Base-by-base conservation (phyloP, 2,888 invertebrate species). In the Teleogryllus oceanicus region DNA sequence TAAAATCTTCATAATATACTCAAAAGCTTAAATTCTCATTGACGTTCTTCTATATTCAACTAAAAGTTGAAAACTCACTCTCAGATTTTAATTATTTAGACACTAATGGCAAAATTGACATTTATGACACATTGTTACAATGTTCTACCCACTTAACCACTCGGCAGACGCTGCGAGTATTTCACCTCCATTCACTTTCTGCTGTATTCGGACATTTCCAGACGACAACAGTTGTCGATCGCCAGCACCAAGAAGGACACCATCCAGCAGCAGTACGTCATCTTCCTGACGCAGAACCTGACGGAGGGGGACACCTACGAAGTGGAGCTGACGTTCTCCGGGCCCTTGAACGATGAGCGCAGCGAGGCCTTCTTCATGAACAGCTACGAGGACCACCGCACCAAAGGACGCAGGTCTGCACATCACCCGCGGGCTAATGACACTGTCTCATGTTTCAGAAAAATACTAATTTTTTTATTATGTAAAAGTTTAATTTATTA, bases 361-460 rank as follows among this genome's bases (percentile, higher is more conserved):
- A 90, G 91, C 0, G 92, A 92, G 82, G 94, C 93, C 0, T 89
- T 95, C 81, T 94, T 94, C 85, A 92, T 91, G 84, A 91, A 91
- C 50, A 89, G 89, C 75, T 94, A 94, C 74, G 81, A 82, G 75
- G 81, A 81, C 49, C 82, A 82, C 37, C 78, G 79, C 21, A 81
- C 81, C n/a, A 82, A 82, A 62, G 83, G 82, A 75, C 78, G 79
- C 49, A 83, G 83, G 83, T 82, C 94, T 75, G 94, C 93, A 50
- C 50, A 50, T 50, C 18, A 11, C 2, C 3, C 18, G 18, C n/a
- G 8, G 10, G 12, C 13, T 37, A 8, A 8, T 0, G 8, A 4
- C 37, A 37, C 8, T 16, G 49, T 1, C 24, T 4, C 4, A n/a
- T 11, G 74, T 75, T 11, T 77, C 49, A 49, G 49, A 77, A 18